Base-by-base conservation (phyloP, 2,888 invertebrate genomes). In the Ochlodes sylvanus region DNA sequence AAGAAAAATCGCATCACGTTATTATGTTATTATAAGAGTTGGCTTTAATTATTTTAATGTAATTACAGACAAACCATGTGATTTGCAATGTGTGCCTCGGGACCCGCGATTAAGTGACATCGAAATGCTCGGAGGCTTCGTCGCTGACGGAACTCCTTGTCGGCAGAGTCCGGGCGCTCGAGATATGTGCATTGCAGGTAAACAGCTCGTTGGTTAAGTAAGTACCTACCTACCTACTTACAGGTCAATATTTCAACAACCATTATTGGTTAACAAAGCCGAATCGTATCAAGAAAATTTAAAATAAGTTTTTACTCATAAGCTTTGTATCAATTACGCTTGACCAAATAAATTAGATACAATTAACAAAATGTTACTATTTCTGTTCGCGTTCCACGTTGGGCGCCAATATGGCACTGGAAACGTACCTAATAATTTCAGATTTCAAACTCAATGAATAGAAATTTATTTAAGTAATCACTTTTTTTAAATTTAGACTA, bases 81-180 rank as follows among this genome's bases (percentile, higher is more conserved):
- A 96, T 78, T 92, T 98, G 54, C 96, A 96, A 83, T 98, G 98
- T 86, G 95, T 96, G 70, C 96, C 97, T 68, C 94, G 95, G 69
- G 96, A 96, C 69, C 95, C 96, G 76, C 50, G 65, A 52, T 7
- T 52, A 21, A 96, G 95, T 27, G 96, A 97, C 62, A 72, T 87
- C 14, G 96, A 96, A 55, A 96, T 96, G 81, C 94, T 97, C 83
- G 95, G 95, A 50, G 96, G 96, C 54, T 95, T 95, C 64, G 97
- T 96, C 0, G 94, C 95, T 0, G 98, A 98, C 85, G 98, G 98
- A 0, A 98, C 98, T 0, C 96, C 97, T 0, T 98, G 98, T 82
- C 80, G 90, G 55, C 91, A 91, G 72, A 96, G 95, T 65, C 94
- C 96, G 44, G 97, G 97, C 21, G 95, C 96, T 0, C 94, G 97